Percentiles rank a stretch among this genome's conserved stretches.
Evolutionary conservation across 2,888 invertebrate genomes (phyloP).

Genomic region (Diarsia dahlii): DNA sequence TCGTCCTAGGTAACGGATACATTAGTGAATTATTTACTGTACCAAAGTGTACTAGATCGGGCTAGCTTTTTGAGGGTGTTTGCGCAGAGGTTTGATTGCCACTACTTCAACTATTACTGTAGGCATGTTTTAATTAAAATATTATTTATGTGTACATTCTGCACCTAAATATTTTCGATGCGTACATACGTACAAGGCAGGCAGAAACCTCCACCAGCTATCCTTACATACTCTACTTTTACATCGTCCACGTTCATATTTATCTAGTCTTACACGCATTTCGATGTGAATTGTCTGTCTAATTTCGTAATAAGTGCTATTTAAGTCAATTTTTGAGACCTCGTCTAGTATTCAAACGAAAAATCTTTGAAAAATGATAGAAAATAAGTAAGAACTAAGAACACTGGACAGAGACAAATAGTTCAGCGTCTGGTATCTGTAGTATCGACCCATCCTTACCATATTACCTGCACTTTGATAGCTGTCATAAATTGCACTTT

Average conservation of each 20-base stretch:
- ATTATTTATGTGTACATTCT: too few species aligned
- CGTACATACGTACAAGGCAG: too few species aligned
- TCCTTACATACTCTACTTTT: too few species aligned
- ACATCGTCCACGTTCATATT: too few species aligned
- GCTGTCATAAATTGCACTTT: not conserved
- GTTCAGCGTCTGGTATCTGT: not conserved
- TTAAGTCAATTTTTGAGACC: not conserved
- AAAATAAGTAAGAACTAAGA: not conserved
- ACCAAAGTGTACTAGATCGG: slow-evolving; percentile 20
- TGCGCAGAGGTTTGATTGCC: not conserved
- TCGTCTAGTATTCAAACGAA: not conserved
- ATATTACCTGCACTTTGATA: not conserved
- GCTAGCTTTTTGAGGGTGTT: slow-evolving; percentile 16
- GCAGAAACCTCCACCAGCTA: too few species aligned
- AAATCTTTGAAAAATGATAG: not conserved
- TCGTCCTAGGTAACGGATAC: not conserved
- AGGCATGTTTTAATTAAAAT: not conserved
- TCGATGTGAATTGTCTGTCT: not conserved
- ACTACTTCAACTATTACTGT: not conserved
- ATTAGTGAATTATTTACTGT: slow-evolving; percentile 18
- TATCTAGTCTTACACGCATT: too few species aligned
- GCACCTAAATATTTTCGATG: too few species aligned
- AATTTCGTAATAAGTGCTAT: not conserved
- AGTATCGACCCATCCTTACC: not conserved
- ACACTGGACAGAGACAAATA: not conserved